A percentile compares a stretch with the other conserved stretches of the same genome.
phyloP scores from a whole-genome alignment of 2,797 vertebrate genomes.

The Xenentodon cancila region DNA sequence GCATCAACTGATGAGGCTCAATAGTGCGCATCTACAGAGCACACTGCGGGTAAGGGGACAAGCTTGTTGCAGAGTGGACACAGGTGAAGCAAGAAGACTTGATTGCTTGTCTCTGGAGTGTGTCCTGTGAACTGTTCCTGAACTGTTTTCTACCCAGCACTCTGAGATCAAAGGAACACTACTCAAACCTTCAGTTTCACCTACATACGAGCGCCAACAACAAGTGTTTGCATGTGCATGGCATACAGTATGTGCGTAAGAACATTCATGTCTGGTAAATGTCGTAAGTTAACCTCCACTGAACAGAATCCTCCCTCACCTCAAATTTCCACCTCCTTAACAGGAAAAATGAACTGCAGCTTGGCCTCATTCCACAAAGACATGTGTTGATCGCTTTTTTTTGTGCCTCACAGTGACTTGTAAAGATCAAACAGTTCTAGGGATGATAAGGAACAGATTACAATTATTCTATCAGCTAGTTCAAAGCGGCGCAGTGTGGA shows the following conservation, averaged over 20 bases:
- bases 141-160: conserved; percentile 53
- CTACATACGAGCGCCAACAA: conserved; percentile 38
- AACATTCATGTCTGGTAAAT: conserved; percentile 55
- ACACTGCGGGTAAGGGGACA: conserved; percentile 45
- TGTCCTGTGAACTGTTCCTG: conserved; percentile 77
- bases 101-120: conserved; percentile 65
- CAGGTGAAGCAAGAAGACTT: conserved; percentile 64
- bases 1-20: conserved; percentile 53
- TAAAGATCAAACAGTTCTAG: conserved; percentile 77
- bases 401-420: conserved; percentile 66
- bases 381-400: conserved; percentile 61
- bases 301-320: conserved; percentile 47
- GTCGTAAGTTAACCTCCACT: conserved; percentile 34
- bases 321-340: conserved; percentile 51
- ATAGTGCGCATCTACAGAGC: conserved; percentile 55
- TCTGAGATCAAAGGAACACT: conserved; percentile 63
- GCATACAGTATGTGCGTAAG: conserved; percentile 32
- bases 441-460: conserved; percentile 76
- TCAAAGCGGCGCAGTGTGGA: conserved; percentile 76
- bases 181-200: conserved; percentile 36
- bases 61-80: conserved; percentile 49
- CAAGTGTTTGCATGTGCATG: conserved; percentile 43
- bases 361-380: conserved; percentile 33
- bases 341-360: conserved; percentile 32
- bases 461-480: conserved; percentile 76